Evolutionary conservation across 2,113 vertebrate genomes (phyloP).

Genomic region (Aspiorhynchus laticeps): DNA sequence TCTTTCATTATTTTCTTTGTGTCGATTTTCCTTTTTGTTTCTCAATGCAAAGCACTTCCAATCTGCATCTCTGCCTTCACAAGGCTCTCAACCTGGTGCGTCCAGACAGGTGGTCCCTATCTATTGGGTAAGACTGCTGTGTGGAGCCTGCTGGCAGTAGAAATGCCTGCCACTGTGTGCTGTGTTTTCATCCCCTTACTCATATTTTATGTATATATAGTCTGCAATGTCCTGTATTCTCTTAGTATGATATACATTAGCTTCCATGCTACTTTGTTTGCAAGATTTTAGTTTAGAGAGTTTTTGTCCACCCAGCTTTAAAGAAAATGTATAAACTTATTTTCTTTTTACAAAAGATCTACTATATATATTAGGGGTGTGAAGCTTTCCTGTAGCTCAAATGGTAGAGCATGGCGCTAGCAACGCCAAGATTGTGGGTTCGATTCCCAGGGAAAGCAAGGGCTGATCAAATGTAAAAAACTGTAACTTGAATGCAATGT

Average conservation of each 20-base stretch:
- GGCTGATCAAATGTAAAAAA: no score
- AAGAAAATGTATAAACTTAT: no score
- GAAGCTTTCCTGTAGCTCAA: no score
- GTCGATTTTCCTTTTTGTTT: slow-evolving; percentile 43
- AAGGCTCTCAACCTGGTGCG: slow-evolving; percentile 71
- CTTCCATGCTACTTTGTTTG: not conserved
- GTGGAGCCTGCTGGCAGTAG: slow-evolving; percentile 44
- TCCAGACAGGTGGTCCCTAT: slow-evolving; percentile 74
- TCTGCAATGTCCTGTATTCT: not conserved
- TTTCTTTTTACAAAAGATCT: no score
- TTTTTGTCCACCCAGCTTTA: not conserved
- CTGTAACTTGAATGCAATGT: no score
- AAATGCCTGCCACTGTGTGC: slow-evolving; percentile 4
- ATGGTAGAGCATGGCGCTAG: no score
- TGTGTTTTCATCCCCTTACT: slow-evolving; percentile 19
- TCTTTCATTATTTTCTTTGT: slow-evolving; percentile 4
- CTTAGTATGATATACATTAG: not conserved
- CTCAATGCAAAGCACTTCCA: slow-evolving; percentile 70
- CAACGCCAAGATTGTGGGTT: no score
- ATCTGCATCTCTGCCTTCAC: slow-evolving; percentile 72
- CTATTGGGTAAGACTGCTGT: slow-evolving; percentile 70
- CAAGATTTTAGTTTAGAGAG: not conserved
- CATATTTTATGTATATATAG: not conserved
- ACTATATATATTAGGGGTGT: no score
- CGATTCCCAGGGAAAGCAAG: no score